Conservation (phyloP, 1,140 invertebrate genomes). For the Pemphigus obesinymphae region DNA sequence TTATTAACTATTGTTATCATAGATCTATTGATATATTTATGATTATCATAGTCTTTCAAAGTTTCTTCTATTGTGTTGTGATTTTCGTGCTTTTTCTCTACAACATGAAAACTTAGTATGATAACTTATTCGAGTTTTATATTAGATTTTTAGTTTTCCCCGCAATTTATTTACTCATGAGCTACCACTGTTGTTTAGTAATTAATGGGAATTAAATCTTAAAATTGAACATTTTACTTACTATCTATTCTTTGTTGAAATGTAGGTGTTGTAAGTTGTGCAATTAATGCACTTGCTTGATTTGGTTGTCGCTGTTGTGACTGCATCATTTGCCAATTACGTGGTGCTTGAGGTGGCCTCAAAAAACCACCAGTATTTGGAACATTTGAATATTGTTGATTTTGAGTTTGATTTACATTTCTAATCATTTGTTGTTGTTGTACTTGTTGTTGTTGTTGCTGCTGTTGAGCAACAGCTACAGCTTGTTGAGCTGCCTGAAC, state of each 20-base stretch:
- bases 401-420: conserved; percentile 31
- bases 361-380: conserved; percentile 21
- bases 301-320: conserved; percentile 37
- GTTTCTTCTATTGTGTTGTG: too few species aligned
- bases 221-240: not conserved
- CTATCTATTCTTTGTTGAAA: conserved; percentile 34
- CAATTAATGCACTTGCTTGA: conserved; percentile 37
- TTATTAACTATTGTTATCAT: too few species aligned
- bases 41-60: too few species aligned
- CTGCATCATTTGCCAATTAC: conserved; percentile 45
- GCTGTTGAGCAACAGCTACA: conserved; percentile 41
- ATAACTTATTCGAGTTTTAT: too few species aligned
- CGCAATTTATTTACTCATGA: too few species aligned
- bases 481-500: conserved; percentile 24
- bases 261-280: conserved; percentile 19
- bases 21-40: too few species aligned
- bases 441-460: conserved; percentile 36
- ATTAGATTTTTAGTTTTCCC: too few species aligned
- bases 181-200: too few species aligned
- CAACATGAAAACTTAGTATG: too few species aligned
- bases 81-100: too few species aligned
- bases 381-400: conserved; percentile 31
- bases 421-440: conserved; percentile 11
- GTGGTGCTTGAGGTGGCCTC: conserved; percentile 19
- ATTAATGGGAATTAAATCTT: too few species aligned